Evolutionary conservation across 1,140 invertebrate genomes (phyloP).

Genomic region (Drosophila chauvacae): DNA sequence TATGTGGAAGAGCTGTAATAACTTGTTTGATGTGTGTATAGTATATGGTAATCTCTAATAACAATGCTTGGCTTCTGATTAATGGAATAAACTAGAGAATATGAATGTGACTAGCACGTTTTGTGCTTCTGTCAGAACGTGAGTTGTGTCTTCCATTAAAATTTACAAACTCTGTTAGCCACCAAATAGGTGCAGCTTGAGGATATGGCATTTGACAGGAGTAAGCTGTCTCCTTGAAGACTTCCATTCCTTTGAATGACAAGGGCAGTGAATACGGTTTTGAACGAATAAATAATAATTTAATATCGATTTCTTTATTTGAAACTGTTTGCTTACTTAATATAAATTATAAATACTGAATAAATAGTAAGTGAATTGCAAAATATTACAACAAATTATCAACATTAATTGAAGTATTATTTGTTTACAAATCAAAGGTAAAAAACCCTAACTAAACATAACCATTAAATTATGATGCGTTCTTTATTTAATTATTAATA

Average conservation of each 20-base stretch:
- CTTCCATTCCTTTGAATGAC: not conserved
- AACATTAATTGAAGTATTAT: too few relatives aligned
- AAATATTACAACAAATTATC: too few relatives aligned
- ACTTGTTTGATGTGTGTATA: constrained; percentile 12
- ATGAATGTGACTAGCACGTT: not conserved
- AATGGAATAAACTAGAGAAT: not conserved
- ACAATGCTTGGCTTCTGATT: not conserved
- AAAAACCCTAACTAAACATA: too few relatives aligned
- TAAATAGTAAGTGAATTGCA: too few relatives aligned
- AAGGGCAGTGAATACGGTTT: not conserved
- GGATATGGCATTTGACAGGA: not conserved
- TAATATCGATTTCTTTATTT: not conserved
- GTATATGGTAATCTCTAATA: not conserved
- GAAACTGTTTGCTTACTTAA: too few relatives aligned
- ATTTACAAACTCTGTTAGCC: not conserved
- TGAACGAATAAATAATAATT: too few relatives aligned
- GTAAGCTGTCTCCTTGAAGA: not conserved
- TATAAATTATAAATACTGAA: too few relatives aligned
- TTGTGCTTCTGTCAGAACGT: not conserved
- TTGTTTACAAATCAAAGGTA: too few relatives aligned
- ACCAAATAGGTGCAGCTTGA: not conserved
- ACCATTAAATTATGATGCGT: too few relatives aligned
- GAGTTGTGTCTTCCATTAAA: not conserved
- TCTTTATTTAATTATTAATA: too few relatives aligned
- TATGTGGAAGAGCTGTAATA: constrained; percentile 32